Evolutionary conservation across 2,797 vertebrate species (phyloP), one percentile per base, ranked within the genome.

Genomic region (Fistularia commersonii): DNA sequence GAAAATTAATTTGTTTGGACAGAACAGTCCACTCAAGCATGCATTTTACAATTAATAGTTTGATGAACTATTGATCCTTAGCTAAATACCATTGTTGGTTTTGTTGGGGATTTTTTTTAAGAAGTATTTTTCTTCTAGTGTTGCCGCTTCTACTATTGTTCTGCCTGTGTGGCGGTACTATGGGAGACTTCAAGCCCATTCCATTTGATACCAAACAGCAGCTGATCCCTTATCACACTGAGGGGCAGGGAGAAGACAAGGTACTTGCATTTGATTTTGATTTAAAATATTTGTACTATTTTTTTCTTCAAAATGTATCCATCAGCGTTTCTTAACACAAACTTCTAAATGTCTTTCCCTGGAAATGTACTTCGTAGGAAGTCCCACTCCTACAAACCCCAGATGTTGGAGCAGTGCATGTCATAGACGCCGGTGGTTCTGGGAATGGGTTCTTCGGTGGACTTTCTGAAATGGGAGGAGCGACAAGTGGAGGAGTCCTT

Each of bases 221-320:
- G 67, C 69, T 98, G 66, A 93, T 91, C 11, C 62, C 83, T 1
- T 97, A 95, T 79, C 93, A 96, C 80, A 95, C 91, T 0, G 97
- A 99, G 82, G 93, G 93, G 55, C 92, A 91, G 5, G 94, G 95
- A 0, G 93, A 96, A 69, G 89, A 96, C 76, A 93, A 92, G 92
- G 95, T 93, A 88, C 8, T 31, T 49, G 48, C 4, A 49, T 46
- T 31, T 9, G 7, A 32, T 3, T 32, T 23, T 23, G 23, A 23
- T 23, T 23, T 23, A 23, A 23, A 23, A 2, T 23, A 23, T 23
- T 2, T 23, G 23, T 4, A 23, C 1, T 31, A 9, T 11, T 39
- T 53, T 41, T n/a, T 43, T 31, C 23, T 4, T 23, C n/a, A n/a
- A 23, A 23, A 23, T 23, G 23, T 23, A 23, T 23, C 4, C 2